Evolutionary conservation across 2,888 invertebrate species (phyloP), one percentile per base, ranked within the genome.

Genomic region (Calephelis perditalis): DNA sequence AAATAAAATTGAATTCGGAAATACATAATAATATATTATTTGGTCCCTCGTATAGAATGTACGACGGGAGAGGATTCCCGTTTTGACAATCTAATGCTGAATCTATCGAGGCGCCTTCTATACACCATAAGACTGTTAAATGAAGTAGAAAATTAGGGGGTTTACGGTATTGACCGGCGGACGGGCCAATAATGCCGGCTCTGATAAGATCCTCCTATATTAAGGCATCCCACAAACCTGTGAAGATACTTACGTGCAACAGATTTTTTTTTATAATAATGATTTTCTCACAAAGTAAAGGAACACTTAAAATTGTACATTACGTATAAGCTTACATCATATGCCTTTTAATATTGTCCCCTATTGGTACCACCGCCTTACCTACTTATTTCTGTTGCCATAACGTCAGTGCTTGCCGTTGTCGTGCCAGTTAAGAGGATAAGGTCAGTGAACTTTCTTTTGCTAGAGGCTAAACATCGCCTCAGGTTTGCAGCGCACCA

Each of bases 141-240:
- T 89, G 89, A 88, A 79, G 73, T 80, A 79, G 72, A 82, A 89
- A 89, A 89, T 88, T 88, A 87, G 74, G 81, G 80, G 84, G 82
- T 76, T 81, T 81, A 81, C 72, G 76, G 77, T 73, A 73, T 72
- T 77, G 81, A 75, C 81, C 80, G 77, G 69, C 68, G 77, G 71
- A 72, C 73, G 73, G 71, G 71, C 75, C 76, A 77, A 73, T 72
- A 74, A 60, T 63, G 63, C 60, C 61, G 66, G 61, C 66, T 62
- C 49, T 63, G 65, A 67, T 66, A 64, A 60, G 63, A 67, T 37
- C 35, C 52, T 36, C 35, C 55, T 15, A 37, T 55, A 35, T 15
- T 45, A 59, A 45, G 44, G 55, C 45, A 44, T 12, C 40, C 47
- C 11, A 15, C 47, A 47, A 47, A 62, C 64, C 43, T 57, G 37